Percentiles rank a stretch among this genome's conserved stretches.
Conservation (phyloP, 2,888 invertebrate genomes). For the Elegia similella region DNA sequence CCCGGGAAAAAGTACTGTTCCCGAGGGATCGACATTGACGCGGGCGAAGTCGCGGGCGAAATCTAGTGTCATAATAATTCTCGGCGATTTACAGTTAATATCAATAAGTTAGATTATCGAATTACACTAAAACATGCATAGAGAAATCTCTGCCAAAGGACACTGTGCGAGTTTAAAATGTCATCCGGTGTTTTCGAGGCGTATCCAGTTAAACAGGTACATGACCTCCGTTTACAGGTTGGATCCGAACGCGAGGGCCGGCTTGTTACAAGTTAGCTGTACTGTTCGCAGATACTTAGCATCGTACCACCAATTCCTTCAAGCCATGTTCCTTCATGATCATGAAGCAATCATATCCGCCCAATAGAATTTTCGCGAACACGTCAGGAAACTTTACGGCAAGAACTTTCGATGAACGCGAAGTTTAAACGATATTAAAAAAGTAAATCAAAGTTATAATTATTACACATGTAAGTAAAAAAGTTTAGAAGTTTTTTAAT, state of each 20-base stretch:
- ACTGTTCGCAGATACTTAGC: constrained; percentile 42
- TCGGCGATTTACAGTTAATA: neutral
- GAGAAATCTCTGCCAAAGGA: neutral
- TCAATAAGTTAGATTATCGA: neutral
- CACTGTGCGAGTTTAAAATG: constrained; percentile 18
- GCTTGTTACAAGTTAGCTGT: constrained; percentile 47
- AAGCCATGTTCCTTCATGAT: neutral
- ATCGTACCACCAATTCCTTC: constrained; percentile 19
- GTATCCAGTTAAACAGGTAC: constrained; percentile 24
- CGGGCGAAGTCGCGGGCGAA: too few species aligned
- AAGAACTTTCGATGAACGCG: neutral
- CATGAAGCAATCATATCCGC: constrained; percentile 7
- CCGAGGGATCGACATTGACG: too few species aligned
- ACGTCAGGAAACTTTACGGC: neutral
- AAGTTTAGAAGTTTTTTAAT: neutral
- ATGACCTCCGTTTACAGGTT: constrained; percentile 33
- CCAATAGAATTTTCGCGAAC: neutral
- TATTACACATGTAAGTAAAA: neutral
- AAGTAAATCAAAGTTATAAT: neutral
- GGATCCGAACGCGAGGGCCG: constrained; percentile 32
- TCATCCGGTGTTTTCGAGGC: constrained; percentile 23
- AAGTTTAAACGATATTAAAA: constrained; percentile 1
- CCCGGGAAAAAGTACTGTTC: too few species aligned
- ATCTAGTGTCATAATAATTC: neutral
- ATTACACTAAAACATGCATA: neutral